Evolutionary conservation across 2,797 vertebrate species (phyloP), one percentile per base, ranked within the genome.

Genomic region (Aldrovandia affinis): DNA sequence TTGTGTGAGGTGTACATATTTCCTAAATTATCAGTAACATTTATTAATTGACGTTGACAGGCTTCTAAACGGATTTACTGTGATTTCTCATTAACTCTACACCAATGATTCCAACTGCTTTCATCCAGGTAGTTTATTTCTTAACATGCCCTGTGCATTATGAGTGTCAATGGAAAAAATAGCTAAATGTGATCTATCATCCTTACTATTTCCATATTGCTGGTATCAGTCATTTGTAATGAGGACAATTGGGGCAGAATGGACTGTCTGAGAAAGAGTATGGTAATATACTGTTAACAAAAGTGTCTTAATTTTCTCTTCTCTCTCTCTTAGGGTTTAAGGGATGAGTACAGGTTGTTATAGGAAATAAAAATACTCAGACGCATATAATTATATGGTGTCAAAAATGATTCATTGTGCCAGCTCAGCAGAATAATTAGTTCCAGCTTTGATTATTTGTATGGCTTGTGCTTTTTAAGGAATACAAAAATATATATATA

Each of bases 201-300:
- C 82, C 54, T 86, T 81, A 9, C 78, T 86, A 89, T 89, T 85
- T 84, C 86, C 75, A 63, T 85, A 81, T 80, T 65, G 33, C 28
- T 36, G 20, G 59, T 47, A 89, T 89, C 91, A 90, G 81, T 90
- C 90, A 91, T 85, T 73, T 84, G 20, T 92, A 92, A 91, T 88
- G 90, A 89, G 88, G 89, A 89, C 89, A 83, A 87, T 88, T 88
- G 80, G 68, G 86, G 83, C 28, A 78, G 77, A 80, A 55, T 44
- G 88, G 84, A 85, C 57, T n/a, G 73, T 20, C 6, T 63, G 50
- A 18, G n/a, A 83, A 84, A 77, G 83, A 84, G 87, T 81, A 47
- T n/a, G 20, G 22, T 20, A 75, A 75, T 75, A 10, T 44, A 25
- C 0, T 85, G 81, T 86, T 25, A 3, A 81, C 85, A 86, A 84